Evolutionary conservation across 2,797 vertebrate genomes (phyloP).

Genomic region (Peromyscus eremicus): DNA sequence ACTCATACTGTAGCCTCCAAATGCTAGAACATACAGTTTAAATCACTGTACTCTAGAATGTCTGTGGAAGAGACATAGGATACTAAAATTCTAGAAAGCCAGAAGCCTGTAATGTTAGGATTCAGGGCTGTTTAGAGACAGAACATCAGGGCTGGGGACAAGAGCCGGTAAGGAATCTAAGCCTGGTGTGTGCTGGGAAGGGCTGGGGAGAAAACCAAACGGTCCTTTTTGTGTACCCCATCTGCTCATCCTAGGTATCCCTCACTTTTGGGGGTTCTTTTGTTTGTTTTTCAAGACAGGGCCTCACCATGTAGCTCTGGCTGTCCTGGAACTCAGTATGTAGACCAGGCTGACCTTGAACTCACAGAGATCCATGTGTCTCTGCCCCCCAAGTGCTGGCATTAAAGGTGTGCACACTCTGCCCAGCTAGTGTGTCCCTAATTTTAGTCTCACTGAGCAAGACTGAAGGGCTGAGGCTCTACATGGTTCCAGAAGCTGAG

Average conservation of each 20-base stretch:
- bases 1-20: background rate
- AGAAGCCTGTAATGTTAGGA: background rate
- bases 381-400: background rate
- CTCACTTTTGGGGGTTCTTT: background rate
- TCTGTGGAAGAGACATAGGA: background rate
- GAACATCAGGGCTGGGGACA: background rate
- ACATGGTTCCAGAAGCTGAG: background rate
- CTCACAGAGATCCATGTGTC: background rate
- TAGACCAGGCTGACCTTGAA: background rate
- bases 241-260: background rate
- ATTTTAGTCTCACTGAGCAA: background rate
- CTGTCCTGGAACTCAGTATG: background rate
- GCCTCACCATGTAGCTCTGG: background rate
- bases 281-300: background rate
- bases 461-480: background rate
- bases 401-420: background rate
- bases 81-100: conserved; percentile 39
- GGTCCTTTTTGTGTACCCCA: background rate
- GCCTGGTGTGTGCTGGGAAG: background rate
- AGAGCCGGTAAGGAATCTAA: background rate
- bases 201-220: background rate
- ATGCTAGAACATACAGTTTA: conserved; percentile 12
- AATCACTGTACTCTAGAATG: background rate
- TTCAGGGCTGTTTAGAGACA: background rate
- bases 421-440: background rate